Percentiles rank a stretch among this genome's conserved stretches.
Conservation (phyloP, 2,888 invertebrate genomes). For the Lasioglossum zephyrum region DNA sequence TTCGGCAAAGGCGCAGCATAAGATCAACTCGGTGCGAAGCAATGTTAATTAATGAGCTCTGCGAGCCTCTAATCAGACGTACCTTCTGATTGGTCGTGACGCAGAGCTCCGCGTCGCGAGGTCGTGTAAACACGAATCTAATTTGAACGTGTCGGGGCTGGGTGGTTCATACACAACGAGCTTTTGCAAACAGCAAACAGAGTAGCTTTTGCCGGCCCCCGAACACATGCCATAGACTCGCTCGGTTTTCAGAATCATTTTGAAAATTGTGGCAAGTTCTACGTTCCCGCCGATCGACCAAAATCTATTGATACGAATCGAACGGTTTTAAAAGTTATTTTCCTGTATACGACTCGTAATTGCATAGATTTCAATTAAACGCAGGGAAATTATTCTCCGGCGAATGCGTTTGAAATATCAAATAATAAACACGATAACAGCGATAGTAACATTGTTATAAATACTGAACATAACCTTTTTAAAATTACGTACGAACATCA, state of each 20-base stretch:
- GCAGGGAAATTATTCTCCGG: not conserved
- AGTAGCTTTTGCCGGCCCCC: slow-evolving; percentile 31
- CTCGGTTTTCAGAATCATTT: slow-evolving; percentile 48
- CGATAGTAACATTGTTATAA: not conserved
- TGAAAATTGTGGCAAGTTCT: slow-evolving; percentile 7
- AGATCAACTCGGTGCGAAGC: slow-evolving; percentile 73
- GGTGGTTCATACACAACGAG: slow-evolving; percentile 65
- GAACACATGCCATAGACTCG: slow-evolving; percentile 30
- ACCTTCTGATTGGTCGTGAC: slow-evolving; percentile 79
- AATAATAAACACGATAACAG: not conserved
- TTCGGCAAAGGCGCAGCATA: slow-evolving; percentile 69
- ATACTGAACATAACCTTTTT: too few relatives aligned
- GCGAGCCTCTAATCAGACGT: slow-evolving; percentile 83
- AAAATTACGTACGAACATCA: too few relatives aligned
- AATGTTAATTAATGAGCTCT: slow-evolving; percentile 80
- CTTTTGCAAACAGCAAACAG: slow-evolving; percentile 49
- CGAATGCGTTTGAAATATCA: not conserved
- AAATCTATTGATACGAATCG: not conserved
- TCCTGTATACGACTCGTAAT: not conserved
- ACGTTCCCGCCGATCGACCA: not conserved
- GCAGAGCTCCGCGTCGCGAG: slow-evolving; percentile 61
- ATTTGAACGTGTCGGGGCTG: slow-evolving; percentile 72
- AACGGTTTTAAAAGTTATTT: slow-evolving; percentile 10
- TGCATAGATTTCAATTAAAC: too few relatives aligned
- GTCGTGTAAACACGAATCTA: slow-evolving; percentile 77